phyloP scores from a whole-genome alignment of 2,888 invertebrate genomes.

The Ceramica pisi region DNA sequence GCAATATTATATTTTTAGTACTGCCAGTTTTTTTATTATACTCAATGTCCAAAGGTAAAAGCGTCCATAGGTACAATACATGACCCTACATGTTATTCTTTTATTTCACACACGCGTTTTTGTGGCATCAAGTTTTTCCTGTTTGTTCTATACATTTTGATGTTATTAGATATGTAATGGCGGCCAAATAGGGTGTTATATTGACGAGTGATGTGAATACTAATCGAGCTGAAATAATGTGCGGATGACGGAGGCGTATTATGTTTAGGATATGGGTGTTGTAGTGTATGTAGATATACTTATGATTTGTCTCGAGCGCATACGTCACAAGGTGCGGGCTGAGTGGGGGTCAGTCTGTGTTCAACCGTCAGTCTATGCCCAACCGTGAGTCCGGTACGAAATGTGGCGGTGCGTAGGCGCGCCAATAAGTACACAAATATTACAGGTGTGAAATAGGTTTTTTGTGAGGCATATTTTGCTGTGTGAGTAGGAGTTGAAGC shows the following conservation, averaged over 20 bases:
- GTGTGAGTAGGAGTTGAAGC: background rate
- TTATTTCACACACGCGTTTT: slow-evolving; percentile 1
- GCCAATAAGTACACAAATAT: too few relatives aligned
- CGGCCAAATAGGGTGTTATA: slow-evolving; percentile 41
- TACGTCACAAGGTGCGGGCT: too few relatives aligned
- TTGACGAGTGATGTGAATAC: slow-evolving; percentile 37
- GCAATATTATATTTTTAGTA: too few relatives aligned
- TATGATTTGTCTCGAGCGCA: too few relatives aligned
- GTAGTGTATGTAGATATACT: too few relatives aligned
- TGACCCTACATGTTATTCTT: background rate
- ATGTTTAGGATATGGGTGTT: background rate
- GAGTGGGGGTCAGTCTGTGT: too few relatives aligned
- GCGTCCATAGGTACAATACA: too few relatives aligned
- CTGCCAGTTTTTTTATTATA: too few relatives aligned
- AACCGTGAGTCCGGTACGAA: too few relatives aligned
- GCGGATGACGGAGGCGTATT: slow-evolving; percentile 2
- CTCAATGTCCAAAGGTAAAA: too few relatives aligned
- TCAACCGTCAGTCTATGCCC: too few relatives aligned
- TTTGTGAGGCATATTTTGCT: background rate
- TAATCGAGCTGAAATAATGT: slow-evolving; percentile 23
- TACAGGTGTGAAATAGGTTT: background rate
- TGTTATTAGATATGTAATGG: slow-evolving; percentile 44
- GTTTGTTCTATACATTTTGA: slow-evolving; percentile 25
- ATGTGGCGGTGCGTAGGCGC: too few relatives aligned
- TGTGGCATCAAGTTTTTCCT: slow-evolving; percentile 22